A percentile compares a stretch with the other conserved stretches of the same genome.
These are phyloP conservation scores for Indri indri DNA, from an alignment of 2,113 vertebrate species.

Conservation along the genomic window DNA sequence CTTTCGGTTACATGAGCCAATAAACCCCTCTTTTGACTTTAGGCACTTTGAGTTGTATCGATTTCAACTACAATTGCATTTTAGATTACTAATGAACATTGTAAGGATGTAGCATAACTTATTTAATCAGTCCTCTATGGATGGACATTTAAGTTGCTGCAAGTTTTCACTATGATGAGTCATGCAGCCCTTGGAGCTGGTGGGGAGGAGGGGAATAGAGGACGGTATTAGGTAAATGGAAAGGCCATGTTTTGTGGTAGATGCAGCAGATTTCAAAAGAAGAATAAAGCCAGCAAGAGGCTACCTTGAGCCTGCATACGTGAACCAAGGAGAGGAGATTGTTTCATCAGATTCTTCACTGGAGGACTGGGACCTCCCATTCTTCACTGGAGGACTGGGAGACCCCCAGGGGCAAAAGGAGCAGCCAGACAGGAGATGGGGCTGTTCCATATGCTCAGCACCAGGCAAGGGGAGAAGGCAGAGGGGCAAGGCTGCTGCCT, in stretches of 20 bases:
- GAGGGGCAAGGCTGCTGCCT: neutral
- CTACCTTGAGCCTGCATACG: neutral
- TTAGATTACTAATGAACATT: neutral
- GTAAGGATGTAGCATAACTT: neutral
- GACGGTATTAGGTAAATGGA: neutral
- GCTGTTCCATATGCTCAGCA: neutral
- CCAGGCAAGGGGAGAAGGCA: neutral
- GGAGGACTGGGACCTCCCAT: neutral
- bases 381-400: no score
- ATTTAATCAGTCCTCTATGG: neutral
- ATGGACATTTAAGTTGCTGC: neutral
- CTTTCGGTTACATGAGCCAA: neutral
- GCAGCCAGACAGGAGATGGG: neutral
- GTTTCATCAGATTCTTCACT: neutral
- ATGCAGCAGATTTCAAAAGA: constrained; percentile 10
- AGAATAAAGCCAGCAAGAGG: neutral
- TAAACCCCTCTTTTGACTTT: neutral
- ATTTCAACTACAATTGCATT: neutral
- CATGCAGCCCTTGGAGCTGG: neutral
- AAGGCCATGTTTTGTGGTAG: neutral
- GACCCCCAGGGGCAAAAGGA: neutral
- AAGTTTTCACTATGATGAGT: neutral
- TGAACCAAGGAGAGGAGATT: neutral
- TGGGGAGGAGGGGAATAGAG: neutral
- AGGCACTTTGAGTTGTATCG: neutral